Percentiles rank a stretch among this genome's conserved stretches.
phyloP scores from a whole-genome alignment of 2,888 invertebrate species.

The Tipula unca region DNA sequence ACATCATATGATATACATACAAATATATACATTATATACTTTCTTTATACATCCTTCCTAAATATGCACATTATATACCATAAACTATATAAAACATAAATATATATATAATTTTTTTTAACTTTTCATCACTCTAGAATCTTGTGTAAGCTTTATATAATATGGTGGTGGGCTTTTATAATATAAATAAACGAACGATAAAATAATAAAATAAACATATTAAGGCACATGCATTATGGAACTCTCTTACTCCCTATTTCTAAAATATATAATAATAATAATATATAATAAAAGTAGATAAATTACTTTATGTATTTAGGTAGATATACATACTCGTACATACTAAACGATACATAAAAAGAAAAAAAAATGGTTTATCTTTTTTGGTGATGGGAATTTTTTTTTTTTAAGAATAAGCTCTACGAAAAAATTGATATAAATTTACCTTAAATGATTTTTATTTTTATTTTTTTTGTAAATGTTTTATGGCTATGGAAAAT shows the following conservation, averaged over 20 bases:
- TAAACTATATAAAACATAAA: not conserved
- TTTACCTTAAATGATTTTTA: not conserved
- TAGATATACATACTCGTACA: too few relatives aligned
- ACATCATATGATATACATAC: not conserved
- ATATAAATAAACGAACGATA: not conserved
- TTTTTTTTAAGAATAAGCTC: not conserved
- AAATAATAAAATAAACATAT: not conserved
- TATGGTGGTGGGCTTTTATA: conserved; percentile 20
- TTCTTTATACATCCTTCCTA: not conserved
- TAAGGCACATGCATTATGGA: not conserved
- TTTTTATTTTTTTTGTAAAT: not conserved
- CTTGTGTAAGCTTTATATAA: not conserved
- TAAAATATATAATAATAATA: not conserved
- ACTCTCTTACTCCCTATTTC: not conserved
- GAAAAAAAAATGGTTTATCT: not conserved
- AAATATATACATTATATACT: not conserved
- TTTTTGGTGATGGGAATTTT: not conserved
- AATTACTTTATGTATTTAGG: not conserved
- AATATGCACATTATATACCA: not conserved
- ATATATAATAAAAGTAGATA: not conserved
- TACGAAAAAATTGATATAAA: not conserved
- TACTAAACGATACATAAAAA: not conserved
- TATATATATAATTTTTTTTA: not conserved
- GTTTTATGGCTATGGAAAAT: not conserved
- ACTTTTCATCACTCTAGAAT: not conserved